Evolutionary conservation across 2,113 vertebrate species (phyloP), one percentile per base, ranked within the genome.

Genomic region (Osmerus eperlanus): DNA sequence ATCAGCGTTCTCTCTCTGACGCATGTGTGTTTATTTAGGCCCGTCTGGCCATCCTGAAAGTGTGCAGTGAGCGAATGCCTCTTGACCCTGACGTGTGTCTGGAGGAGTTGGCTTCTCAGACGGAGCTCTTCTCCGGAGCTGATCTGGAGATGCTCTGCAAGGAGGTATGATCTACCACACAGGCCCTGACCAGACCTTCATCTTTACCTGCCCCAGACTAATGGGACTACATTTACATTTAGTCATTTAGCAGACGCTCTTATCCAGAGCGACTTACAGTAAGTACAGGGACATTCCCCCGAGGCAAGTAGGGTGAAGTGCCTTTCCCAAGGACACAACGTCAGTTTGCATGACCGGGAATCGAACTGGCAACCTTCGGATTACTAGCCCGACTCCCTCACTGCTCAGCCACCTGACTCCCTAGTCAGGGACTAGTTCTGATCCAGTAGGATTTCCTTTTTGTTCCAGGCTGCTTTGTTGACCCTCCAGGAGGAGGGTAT

Each of bases 121-220:
- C 95, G 0, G 47, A 90, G 6, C 81, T 93, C 62, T 99, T 94
- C 86, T 96, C 97, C 78, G 97, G 97, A 84, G 97, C 97, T 3
- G 97, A 99, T 77, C 86, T 97, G 81, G 91, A 93, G 82, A 97
- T 94, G 83, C 93, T 99, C 3, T 98, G 97, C 77, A 98, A 91
- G 92, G 96, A 99, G 94, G 97, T 98, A 81, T 60, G 62, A 19
- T 18, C 21, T 41, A 41, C 3, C 8, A 1, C 0, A 23, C 9
- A 56, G n/a, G 14, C 0, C 0, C 29, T 60, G 1, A 59, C 61
- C 61, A 32, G 13, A 8, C 53, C 21, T 56, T 69, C n/a, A 16
- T 52, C 19, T 19, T 16, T 64, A 29, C 28, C 13, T 1, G 9
- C 66, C 4, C 0, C 23, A 5, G 29, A 58, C 12, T 58, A 67